Base-by-base conservation (phyloP, 2,888 invertebrate genomes). In the Drosophila recens region DNA sequence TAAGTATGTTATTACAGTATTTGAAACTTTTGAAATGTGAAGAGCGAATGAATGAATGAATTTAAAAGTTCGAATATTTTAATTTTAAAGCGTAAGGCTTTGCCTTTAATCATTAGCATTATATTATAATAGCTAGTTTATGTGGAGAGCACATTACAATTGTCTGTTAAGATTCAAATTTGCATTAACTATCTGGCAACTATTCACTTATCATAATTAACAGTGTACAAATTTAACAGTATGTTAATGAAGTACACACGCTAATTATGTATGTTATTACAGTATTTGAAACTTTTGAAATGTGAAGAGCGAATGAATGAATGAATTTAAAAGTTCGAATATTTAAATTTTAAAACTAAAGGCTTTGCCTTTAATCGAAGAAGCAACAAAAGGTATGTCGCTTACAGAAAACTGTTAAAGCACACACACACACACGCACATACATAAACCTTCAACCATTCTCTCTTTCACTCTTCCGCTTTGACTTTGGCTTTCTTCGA, bases 281-380 rank as follows among this genome's bases (percentile, higher is more conserved):
- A 30, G 30, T 30, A 17, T 9, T 17, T 15, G 1, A 40, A 15
- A 15, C 15, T 38, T 4, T 38, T 46, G 17, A 42, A 42, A 27
- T 27, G 46, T 45, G 11, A 43, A 43, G 20, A 20, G 10, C 42
- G 8, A n/a, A 20, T 23, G 3, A 23, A 23, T 23, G 23, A 23
- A 23, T 23, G 5, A 34, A 13, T 23, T 23, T 3, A 3, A 52
- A 52, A 30, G 30, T 30, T 8, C 1, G 30, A 30, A 3, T 30
- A 42, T 17, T 10, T 11, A 33, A 34, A 20, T 34, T 40, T 51
- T 40, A 45, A 54, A 33, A 23, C 56, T 30, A 36, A 8, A 30
- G 9, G 20, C 20, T 46, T 53, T 66, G 59, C 23, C 58, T 67
- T 65, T 65, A 65, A 76, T 73, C 73, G 51, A 69, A 51, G 36